These are phyloP conservation scores for Botia kubotai DNA, from an alignment of 2,797 vertebrate species.

Conservation along the genomic window DNA sequence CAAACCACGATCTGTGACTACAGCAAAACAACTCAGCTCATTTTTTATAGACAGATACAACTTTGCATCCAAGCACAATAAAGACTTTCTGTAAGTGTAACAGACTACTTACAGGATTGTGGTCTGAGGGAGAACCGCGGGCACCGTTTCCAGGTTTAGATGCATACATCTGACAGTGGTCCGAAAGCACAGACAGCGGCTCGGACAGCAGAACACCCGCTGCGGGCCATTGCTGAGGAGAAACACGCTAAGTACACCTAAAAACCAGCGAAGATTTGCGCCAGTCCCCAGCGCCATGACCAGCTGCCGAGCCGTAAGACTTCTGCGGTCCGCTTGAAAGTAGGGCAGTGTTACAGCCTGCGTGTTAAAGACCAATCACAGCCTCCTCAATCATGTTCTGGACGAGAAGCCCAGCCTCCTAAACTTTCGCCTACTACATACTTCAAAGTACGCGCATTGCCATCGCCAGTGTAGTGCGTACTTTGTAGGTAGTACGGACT, in stretches of 20 bases:
- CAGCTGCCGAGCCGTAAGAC: conserved; percentile 69
- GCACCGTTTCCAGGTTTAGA: conserved; percentile 90
- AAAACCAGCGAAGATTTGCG: conserved; percentile 70
- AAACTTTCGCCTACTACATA: conserved; percentile 17
- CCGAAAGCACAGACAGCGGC: conserved; percentile 94
- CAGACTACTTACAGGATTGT: conserved; percentile 92
- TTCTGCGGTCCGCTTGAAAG: conserved; percentile 50
- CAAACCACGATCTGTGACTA: neutral
- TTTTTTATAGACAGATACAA: neutral
- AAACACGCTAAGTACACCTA: conserved; percentile 68
- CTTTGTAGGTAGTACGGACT: no score
- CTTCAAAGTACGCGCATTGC: conserved; percentile 8
- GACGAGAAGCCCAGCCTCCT: conserved; percentile 47
- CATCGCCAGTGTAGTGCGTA: no score
- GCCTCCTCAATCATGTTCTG: conserved; percentile 13
- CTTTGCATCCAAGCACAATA: neutral
- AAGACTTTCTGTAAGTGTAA: no score
- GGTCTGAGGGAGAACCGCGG: conserved; percentile 87
- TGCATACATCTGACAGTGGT: conserved; percentile 98
- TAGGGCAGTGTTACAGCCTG: conserved; percentile 59
- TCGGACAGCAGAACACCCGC: conserved; percentile 81
- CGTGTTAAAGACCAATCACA: conserved; percentile 42
- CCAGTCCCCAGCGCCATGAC: conserved; percentile 80
- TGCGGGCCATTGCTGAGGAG: conserved; percentile 68
- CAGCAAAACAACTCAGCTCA: neutral